These are phyloP conservation scores for Azorinus chamasolen DNA, from an alignment of 2,888 invertebrate genomes.

Conservation along the genomic window DNA sequence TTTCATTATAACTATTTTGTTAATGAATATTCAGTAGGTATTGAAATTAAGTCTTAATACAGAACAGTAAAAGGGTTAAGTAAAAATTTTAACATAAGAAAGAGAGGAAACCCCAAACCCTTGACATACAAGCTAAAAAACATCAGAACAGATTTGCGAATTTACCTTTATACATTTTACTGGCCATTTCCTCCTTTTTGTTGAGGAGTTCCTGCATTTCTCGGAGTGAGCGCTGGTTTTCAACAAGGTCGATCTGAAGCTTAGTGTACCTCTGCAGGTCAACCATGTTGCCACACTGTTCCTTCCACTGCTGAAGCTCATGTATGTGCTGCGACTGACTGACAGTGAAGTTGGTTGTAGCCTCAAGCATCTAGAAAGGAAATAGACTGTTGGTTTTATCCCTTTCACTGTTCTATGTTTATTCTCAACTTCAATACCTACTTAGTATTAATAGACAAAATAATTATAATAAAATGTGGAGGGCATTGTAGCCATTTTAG, in stretches of 20 bases:
- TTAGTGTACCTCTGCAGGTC: constrained; percentile 77
- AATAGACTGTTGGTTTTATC: not conserved
- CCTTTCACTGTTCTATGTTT: too few species aligned
- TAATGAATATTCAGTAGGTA: too few species aligned
- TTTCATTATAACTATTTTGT: too few species aligned
- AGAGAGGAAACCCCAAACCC: too few species aligned
- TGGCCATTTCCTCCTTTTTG: constrained; percentile 66
- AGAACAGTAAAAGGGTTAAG: too few species aligned
- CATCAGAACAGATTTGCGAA: not conserved
- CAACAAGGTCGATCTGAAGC: constrained; percentile 75
- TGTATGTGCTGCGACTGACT: constrained; percentile 75
- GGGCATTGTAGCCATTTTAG: too few species aligned
- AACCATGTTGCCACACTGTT: constrained; percentile 68
- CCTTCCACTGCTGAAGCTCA: constrained; percentile 73
- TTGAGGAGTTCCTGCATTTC: constrained; percentile 74
- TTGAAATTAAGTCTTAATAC: too few species aligned
- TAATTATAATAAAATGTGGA: too few species aligned
- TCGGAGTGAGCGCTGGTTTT: constrained; percentile 73
- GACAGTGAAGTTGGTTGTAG: constrained; percentile 72
- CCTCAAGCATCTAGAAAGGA: constrained; percentile 71
- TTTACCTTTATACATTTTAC: constrained; percentile 69
- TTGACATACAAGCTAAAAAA: too few species aligned
- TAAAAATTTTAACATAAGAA: too few species aligned
- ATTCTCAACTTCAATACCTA: too few species aligned
- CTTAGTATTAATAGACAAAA: too few species aligned